Percentiles rank a stretch among this genome's conserved stretches.
Conservation (phyloP, 64 coral and sea anemone species). For the Exaiptasia diaphana region DNA sequence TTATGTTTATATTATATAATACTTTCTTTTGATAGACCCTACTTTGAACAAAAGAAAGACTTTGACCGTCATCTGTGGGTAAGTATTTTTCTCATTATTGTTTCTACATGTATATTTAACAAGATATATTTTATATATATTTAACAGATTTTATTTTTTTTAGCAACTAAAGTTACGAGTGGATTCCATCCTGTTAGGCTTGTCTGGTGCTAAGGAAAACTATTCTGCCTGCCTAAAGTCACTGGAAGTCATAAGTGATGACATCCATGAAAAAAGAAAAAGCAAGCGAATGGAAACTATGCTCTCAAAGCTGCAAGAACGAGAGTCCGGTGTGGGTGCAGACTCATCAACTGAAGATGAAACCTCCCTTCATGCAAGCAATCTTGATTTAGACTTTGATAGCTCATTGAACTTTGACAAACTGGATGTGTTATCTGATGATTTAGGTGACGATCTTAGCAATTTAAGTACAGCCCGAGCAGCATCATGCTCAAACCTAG, state of each 20-base stretch:
- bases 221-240: constrained; percentile 76
- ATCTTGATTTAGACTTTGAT: constrained; percentile 81
- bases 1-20: too few relatives aligned
- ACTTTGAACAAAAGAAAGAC: constrained; percentile 76
- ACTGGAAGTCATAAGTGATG: constrained; percentile 75
- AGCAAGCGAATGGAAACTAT: constrained; percentile 50
- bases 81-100: not conserved
- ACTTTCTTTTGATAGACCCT: constrained; percentile 64
- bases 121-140: not conserved
- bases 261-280: constrained; percentile 84
- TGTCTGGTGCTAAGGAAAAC: constrained; percentile 56
- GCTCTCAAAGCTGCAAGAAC: constrained; percentile 66
- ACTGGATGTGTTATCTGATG: not conserved
- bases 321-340: constrained; percentile 77
- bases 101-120: not conserved
- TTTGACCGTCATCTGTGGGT: constrained; percentile 85
- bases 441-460: too few relatives aligned
- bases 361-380: constrained; percentile 67
- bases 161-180: constrained; percentile 83
- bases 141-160: not conserved
- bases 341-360: constrained; percentile 75
- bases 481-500: too few relatives aligned
- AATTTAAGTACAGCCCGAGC: too few relatives aligned
- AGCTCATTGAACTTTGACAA: constrained; percentile 21
- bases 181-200: constrained; percentile 77